These are phyloP conservation scores for Bellardia pandia DNA, from an alignment of 2,888 invertebrate species.

Conservation along the genomic window DNA sequence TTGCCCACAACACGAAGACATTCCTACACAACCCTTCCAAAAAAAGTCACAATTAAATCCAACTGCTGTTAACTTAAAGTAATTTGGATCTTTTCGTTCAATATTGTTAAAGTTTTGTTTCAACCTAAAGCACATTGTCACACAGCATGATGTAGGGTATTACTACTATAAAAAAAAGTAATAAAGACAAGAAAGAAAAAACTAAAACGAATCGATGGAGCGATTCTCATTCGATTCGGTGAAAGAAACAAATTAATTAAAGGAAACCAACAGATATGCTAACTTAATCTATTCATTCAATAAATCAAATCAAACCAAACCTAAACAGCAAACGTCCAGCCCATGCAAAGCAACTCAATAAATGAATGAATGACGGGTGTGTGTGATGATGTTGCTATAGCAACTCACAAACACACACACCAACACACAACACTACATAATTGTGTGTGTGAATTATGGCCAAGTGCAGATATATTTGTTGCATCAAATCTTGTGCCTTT, in stretches of 20 bases:
- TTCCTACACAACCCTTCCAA: no score
- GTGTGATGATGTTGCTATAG: constrained; percentile 37
- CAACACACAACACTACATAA: not conserved
- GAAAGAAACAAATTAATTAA: constrained; percentile 83
- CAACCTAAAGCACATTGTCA: not conserved
- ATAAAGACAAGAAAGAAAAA: constrained; percentile 7
- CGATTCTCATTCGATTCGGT: constrained; percentile 79
- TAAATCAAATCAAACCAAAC: constrained; percentile 80
- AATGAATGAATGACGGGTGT: constrained; percentile 52
- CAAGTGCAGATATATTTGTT: constrained; percentile 37
- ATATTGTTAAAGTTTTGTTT: not conserved
- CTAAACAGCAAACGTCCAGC: constrained; percentile 59
- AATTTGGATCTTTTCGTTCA: not conserved
- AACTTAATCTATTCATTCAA: constrained; percentile 82
- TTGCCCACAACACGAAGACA: no score
- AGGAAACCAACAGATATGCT: constrained; percentile 82
- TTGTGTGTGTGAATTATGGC: constrained; percentile 16
- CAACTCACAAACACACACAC: not conserved
- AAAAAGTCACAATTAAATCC: no score
- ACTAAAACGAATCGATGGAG: constrained; percentile 59
- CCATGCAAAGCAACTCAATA: constrained; percentile 64
- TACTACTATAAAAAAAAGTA: not conserved
- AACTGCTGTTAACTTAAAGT: no score
- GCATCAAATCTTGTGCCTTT: constrained; percentile 23
- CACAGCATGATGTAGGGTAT: constrained; percentile 27